Evolutionary conservation across 1,140 invertebrate genomes (phyloP).

Genomic region (Cydia strobilella): DNA sequence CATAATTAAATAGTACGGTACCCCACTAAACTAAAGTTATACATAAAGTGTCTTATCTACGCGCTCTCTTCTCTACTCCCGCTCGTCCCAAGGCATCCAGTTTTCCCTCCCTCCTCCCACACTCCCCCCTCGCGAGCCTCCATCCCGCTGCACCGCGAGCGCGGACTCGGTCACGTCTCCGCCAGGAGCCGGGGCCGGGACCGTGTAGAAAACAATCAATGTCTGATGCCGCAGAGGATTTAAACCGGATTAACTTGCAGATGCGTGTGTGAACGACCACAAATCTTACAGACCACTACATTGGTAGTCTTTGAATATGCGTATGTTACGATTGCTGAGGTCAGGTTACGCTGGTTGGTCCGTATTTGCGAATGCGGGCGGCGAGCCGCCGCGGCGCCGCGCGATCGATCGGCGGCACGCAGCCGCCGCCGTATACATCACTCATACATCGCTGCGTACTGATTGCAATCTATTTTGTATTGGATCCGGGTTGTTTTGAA

Average conservation of each 20-base stretch:
- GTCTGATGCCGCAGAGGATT: constrained; percentile 15
- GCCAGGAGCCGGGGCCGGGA: not conserved
- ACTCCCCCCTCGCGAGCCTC: not conserved
- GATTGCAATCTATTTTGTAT: constrained; percentile 5
- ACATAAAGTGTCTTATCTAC: not conserved
- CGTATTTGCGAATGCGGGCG: not conserved
- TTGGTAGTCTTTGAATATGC: not conserved
- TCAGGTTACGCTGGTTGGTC: not conserved
- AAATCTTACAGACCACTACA: not conserved
- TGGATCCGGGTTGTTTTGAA: not conserved
- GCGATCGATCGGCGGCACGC: constrained; percentile 8
- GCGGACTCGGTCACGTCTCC: not conserved
- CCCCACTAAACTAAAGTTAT: no score
- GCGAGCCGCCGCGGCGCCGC: constrained; percentile 17
- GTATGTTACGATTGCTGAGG: not conserved
- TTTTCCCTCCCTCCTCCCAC: not conserved
- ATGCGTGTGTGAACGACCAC: not conserved
- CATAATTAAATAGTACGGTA: no score
- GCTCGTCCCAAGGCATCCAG: constrained; percentile 4
- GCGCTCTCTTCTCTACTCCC: not conserved
- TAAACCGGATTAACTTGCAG: constrained; percentile 8
- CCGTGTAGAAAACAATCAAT: not conserved
- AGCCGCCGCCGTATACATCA: not conserved
- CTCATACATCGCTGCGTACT: not conserved
- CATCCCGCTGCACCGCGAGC: not conserved